Evolutionary conservation across 2,888 invertebrate species (phyloP), one percentile per base, ranked within the genome.

Genomic region (Nipponacmea schrenckii): DNA sequence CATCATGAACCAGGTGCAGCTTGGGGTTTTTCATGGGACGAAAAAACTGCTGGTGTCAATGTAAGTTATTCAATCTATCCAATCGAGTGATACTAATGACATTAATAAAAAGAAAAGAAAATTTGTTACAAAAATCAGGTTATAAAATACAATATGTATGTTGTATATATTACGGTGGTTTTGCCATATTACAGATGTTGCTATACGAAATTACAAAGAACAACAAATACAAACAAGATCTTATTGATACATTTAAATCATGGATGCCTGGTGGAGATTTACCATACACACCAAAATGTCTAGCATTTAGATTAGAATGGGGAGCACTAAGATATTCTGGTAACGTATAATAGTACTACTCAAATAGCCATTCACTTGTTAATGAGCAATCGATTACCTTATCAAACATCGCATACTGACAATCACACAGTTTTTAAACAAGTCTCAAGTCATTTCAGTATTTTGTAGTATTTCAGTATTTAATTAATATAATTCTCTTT

Each of bases 1-100:
- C 76, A 77, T 69, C 75, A 80, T n/a, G 70, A 66, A 39, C 70
- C 73, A 3, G 83, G 79, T 0, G 69, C 79, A 26, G 80, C 76
- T 8, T 82, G 83, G 83, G 84, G 81, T 0, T 80, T 81, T 70
- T 82, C 81, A 4, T 86, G 86, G 86, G 85, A 85, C 68, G 82
- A 83, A 63, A 85, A 85, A 74, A 73, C 73, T 20, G 79, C 81
- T 12, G 81, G 78, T 39, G 69, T 71, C 62, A 74, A 77, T 73
- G 81, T 82, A 67, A 68, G 70, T 63, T 39, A 10, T 39, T 39
- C 39, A 8, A 1, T 39, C 8, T 5, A 5, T 10, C 39, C 10
- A 8, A 39, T 5, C 31, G n/a, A 31, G 31, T 31, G 3, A 31
- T 3, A 5, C 31, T 31, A 31, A 31, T 31, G 31, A 5, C 31